These are phyloP conservation scores for Oreocharis arfaki DNA, from an alignment of 2,113 vertebrate species.

Conservation along the genomic window DNA sequence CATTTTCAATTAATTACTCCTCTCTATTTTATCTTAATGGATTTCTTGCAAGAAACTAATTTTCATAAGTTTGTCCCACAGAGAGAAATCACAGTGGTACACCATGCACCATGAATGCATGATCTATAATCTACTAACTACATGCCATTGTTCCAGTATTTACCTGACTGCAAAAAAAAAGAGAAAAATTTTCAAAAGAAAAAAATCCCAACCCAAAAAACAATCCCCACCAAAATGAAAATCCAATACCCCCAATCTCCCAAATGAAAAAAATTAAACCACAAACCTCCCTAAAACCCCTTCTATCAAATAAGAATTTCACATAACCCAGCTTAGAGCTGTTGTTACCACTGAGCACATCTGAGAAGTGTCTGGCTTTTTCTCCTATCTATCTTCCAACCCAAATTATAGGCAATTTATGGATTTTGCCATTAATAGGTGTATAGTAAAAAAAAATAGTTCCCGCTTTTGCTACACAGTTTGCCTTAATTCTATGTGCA, in stretches of 20 bases:
- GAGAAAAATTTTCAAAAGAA: neutral
- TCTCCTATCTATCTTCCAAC: neutral
- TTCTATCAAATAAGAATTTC: neutral
- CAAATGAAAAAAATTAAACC: neutral
- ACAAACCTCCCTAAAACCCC: neutral
- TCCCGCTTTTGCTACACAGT: neutral
- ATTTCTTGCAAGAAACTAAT: neutral
- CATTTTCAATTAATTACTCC: neutral
- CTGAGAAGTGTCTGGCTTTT: neutral
- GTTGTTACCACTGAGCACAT: neutral
- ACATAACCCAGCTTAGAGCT: neutral
- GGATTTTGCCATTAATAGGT: neutral
- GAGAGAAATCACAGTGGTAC: neutral
- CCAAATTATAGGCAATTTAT: neutral
- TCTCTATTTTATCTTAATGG: neutral
- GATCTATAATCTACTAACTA: neutral
- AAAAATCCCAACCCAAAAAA: too few species aligned
- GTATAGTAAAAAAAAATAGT: neutral
- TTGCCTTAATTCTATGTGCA: neutral
- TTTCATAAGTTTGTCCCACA: neutral
- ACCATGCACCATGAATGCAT: neutral
- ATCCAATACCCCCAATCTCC: rapidly evolving
- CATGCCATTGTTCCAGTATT: neutral
- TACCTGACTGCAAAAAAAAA: neutral
- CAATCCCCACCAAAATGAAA: neutral